These are phyloP conservation scores for Apaloderma vittatum DNA, from an alignment of 2,113 vertebrate genomes.

Conservation along the genomic window DNA sequence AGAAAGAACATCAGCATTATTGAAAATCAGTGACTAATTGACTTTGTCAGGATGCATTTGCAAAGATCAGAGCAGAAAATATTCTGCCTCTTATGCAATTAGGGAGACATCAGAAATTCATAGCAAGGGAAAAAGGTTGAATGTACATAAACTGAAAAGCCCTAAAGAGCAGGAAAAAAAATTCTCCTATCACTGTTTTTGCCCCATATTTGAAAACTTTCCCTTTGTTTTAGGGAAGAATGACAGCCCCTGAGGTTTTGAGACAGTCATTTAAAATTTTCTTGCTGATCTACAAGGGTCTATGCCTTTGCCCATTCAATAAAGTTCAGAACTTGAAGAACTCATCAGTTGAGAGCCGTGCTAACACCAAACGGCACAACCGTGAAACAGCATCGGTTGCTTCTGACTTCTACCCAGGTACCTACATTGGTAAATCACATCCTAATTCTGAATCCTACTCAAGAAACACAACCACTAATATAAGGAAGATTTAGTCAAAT, in stretches of 20 bases:
- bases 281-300: background rate
- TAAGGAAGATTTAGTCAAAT: background rate
- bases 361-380: accelerated
- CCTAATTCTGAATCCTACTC: background rate
- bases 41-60: background rate
- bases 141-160: background rate
- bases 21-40: background rate
- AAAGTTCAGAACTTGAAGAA: too few species aligned
- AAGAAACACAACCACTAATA: background rate
- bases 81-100: background rate
- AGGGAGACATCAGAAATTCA: background rate
- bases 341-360: background rate
- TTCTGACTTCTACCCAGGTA: background rate
- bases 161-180: background rate
- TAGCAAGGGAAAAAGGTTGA: background rate
- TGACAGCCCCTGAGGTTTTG: background rate
- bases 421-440: background rate
- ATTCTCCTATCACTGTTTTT: background rate
- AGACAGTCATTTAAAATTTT: background rate
- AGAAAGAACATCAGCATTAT: background rate
- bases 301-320: background rate
- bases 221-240: background rate
- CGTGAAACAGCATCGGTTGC: background rate
- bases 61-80: background rate
- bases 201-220: background rate